A percentile compares a stretch with the other conserved stretches of the same genome.
Conservation (phyloP, 2,113 vertebrate genomes). For the Peromyscus polionotus region DNA sequence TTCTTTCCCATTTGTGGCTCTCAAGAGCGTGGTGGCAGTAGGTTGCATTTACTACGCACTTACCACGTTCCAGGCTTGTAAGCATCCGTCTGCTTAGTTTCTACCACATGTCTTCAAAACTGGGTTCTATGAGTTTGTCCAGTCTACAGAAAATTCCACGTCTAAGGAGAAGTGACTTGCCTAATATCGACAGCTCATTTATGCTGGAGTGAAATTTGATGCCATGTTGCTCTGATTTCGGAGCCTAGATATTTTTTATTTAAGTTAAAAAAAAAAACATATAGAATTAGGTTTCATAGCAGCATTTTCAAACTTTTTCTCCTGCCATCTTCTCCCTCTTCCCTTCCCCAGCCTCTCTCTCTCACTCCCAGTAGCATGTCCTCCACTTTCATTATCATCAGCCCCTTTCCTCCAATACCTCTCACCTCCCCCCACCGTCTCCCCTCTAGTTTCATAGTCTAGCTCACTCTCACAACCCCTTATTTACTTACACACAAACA, state of each 20-base stretch:
- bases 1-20: not conserved
- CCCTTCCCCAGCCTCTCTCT: not conserved
- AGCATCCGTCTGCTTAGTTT: constrained; percentile 29
- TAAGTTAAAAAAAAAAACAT: not conserved
- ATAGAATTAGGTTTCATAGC: not conserved
- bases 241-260: not conserved
- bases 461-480: not conserved
- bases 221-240: not conserved
- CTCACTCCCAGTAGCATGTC: not conserved
- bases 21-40: not conserved
- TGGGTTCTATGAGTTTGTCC: not conserved
- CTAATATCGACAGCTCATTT: not conserved
- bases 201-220: constrained; percentile 26
- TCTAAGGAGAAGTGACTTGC: constrained; percentile 11
- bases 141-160: not conserved
- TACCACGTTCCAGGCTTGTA: not conserved
- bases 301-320: not conserved
- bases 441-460: not conserved
- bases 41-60: not conserved
- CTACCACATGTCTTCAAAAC: not conserved
- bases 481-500: not conserved
- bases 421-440: too few relatives aligned
- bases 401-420: too few relatives aligned
- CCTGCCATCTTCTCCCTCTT: not conserved
- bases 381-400: accelerated